phyloP scores from a whole-genome alignment of 37 sponge, comb jelly and placozoan species.

The Dysidea cf. avara region DNA sequence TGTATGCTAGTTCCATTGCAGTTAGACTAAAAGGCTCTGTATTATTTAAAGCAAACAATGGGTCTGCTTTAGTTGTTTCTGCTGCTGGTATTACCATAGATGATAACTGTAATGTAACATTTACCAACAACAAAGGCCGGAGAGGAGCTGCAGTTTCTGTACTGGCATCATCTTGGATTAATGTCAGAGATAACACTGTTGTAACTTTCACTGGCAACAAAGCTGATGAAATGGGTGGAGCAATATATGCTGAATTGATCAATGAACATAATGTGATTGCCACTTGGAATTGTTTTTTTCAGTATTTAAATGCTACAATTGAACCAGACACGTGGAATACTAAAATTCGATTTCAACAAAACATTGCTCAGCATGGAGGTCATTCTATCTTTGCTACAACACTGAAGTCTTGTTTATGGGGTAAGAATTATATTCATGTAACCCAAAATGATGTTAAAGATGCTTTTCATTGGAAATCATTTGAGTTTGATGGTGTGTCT shows the following conservation, averaged over 20 bases:
- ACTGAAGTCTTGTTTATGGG: slow-evolving; percentile 20
- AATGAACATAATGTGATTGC: slow-evolving; percentile 4
- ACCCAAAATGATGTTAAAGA: too few relatives aligned
- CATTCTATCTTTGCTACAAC: slow-evolving; percentile 15
- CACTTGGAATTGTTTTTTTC: slow-evolving; percentile 9
- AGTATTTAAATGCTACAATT: background rate
- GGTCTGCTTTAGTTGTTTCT: slow-evolving; percentile 2
- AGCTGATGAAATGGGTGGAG: slow-evolving; percentile 9
- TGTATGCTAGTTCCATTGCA: slow-evolving; percentile 8
- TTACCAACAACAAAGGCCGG: background rate
- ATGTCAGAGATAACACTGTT: background rate
- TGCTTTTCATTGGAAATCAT: too few relatives aligned
- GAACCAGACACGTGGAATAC: background rate
- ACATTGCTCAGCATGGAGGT: background rate
- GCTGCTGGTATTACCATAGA: background rate
- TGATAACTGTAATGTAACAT: background rate
- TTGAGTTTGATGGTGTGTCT: too few relatives aligned
- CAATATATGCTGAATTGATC: slow-evolving; percentile 15
- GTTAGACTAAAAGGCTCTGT: background rate
- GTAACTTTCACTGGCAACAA: background rate
- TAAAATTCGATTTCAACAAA: background rate
- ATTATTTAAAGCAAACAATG: background rate
- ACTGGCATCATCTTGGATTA: slow-evolving; percentile 10
- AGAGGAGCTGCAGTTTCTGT: slow-evolving; percentile 15
- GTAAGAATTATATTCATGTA: background rate